Conservation (phyloP, 2,888 invertebrate species). For the Sarcophaga subvicina region DNA sequence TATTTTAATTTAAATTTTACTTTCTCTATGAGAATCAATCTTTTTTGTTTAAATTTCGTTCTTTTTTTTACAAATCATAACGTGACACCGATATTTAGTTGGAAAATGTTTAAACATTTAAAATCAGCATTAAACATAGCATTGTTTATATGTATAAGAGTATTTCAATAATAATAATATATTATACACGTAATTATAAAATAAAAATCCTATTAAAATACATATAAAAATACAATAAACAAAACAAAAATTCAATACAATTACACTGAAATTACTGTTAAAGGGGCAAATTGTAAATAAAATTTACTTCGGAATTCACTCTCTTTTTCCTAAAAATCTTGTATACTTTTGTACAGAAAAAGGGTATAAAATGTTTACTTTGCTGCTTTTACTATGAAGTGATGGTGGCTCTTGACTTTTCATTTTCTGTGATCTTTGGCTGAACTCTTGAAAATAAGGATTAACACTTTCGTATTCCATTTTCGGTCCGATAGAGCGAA, state of each 20-base stretch:
- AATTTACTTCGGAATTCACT: too few relatives aligned
- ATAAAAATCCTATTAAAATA: constrained; percentile 40
- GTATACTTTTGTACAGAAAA: too few relatives aligned
- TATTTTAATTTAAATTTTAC: constrained; percentile 20
- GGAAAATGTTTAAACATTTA: constrained; percentile 15
- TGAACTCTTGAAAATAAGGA: too few relatives aligned
- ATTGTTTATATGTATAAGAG: constrained; percentile 34
- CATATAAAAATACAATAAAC: background rate
- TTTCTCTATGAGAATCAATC: constrained; percentile 40
- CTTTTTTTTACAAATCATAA: background rate
- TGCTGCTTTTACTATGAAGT: too few relatives aligned
- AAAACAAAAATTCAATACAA: background rate
- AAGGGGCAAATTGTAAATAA: background rate
- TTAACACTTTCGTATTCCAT: too few relatives aligned
- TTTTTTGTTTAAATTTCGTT: background rate
- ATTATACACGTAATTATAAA: constrained; percentile 10
- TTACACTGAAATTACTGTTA: background rate
- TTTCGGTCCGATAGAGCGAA: too few relatives aligned
- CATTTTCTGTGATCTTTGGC: too few relatives aligned
- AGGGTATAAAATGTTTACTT: too few relatives aligned
- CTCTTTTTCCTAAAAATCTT: too few relatives aligned
- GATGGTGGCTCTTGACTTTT: too few relatives aligned
- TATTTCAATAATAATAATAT: constrained; percentile 34
- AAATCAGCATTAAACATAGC: background rate
- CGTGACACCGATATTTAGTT: background rate